Conservation (phyloP, 92 coral and sea anemone species). For the Phenganax subtilis region DNA sequence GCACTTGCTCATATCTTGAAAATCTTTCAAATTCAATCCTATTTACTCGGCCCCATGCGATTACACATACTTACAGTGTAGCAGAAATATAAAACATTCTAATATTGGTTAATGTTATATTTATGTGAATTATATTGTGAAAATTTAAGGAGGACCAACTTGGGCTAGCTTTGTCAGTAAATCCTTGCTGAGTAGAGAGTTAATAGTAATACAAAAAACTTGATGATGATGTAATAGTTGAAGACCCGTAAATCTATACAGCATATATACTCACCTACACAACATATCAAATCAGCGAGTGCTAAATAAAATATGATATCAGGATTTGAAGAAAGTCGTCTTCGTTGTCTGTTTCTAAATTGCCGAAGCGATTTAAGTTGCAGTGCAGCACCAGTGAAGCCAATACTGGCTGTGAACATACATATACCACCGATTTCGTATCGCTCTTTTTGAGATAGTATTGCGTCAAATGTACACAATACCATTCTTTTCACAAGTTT, state of each 20-base stretch:
- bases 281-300: conserved; percentile 69
- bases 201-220: no score
- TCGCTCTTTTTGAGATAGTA: conserved; percentile 31
- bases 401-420: conserved; percentile 63
- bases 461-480: conserved; percentile 57
- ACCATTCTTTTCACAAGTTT: conserved; percentile 36
- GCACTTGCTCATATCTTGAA: no score
- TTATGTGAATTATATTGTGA: no score
- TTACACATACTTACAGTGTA: no score
- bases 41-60: no score
- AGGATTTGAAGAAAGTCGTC: conserved; percentile 64
- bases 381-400: conserved; percentile 69
- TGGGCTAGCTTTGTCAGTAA: no score
- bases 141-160: no score
- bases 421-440: conserved; percentile 57
- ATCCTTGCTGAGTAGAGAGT: no score
- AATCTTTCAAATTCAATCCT: no score
- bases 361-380: conserved; percentile 58
- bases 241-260: neutral
- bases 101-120: no score
- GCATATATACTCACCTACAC: conserved; percentile 58
- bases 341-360: conserved; percentile 30
- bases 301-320: conserved; percentile 64
- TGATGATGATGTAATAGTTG: neutral
- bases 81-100: no score